Conservation (phyloP, 1,140 invertebrate species). For the Calephelis nemesis region DNA sequence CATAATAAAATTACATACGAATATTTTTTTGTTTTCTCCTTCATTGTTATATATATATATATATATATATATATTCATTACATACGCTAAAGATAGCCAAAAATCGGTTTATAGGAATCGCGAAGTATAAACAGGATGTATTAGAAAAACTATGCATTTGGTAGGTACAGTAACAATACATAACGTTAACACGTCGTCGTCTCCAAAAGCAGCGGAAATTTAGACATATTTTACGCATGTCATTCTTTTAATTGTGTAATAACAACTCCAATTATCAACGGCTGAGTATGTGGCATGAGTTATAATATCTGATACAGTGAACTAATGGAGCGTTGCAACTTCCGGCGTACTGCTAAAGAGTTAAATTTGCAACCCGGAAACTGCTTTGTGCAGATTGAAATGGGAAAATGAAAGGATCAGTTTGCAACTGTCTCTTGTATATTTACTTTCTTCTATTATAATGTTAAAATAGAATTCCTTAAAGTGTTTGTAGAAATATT, state of each 20-base stretch:
- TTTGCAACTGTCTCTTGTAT: conserved; percentile 28
- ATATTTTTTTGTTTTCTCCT: too few species aligned
- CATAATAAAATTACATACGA: too few species aligned
- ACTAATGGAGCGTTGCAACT: conserved; percentile 62
- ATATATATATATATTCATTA: too few species aligned
- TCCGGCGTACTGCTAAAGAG: conserved; percentile 60
- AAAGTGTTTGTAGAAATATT: too few species aligned
- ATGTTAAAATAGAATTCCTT: not conserved
- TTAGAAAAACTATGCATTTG: too few species aligned
- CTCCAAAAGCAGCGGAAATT: not conserved
- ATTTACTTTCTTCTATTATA: not conserved
- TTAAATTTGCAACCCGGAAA: conserved; percentile 65
- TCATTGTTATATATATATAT: too few species aligned
- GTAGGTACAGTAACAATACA: too few species aligned
- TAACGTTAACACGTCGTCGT: not conserved
- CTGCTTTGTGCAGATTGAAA: conserved; percentile 46
- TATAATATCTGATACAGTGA: conserved; percentile 39
- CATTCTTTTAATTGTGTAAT: conserved; percentile 19
- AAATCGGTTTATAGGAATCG: too few species aligned
- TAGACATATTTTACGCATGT: not conserved
- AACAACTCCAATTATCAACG: conserved; percentile 44
- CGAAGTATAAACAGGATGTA: too few species aligned
- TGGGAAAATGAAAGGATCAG: conserved; percentile 55
- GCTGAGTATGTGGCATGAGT: conserved; percentile 44
- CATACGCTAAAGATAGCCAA: too few species aligned